Percentiles rank a stretch among this genome's conserved stretches.
These are phyloP conservation scores for Porites evermanni DNA, from an alignment of 92 coral and sea anemone genomes.

Conservation along the genomic window DNA sequence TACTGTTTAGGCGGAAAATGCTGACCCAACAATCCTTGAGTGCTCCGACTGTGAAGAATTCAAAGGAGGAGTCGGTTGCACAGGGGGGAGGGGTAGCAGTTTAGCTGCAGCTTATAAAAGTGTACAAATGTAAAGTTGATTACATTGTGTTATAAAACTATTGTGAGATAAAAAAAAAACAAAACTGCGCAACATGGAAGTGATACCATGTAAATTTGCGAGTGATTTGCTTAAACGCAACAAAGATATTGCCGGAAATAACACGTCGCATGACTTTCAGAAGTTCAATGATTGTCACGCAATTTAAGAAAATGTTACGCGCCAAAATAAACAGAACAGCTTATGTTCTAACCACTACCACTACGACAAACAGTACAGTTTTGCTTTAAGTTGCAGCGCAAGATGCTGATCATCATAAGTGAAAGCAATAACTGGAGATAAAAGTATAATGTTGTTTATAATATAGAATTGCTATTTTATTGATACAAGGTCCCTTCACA, in stretches of 20 bases:
- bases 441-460: neutral
- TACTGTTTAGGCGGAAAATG: slow-evolving; percentile 84
- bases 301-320: slow-evolving; percentile 1
- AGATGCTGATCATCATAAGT: neutral
- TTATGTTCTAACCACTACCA: neutral
- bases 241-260: neutral
- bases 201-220: neutral
- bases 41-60: slow-evolving; percentile 24
- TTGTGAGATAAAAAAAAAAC: neutral
- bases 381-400: neutral
- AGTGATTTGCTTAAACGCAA: neutral
- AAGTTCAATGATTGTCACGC: neutral
- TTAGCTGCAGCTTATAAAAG: neutral
- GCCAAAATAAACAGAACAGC: no score
- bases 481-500: neutral
- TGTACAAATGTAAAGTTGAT: neutral
- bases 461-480: neutral
- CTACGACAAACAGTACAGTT: neutral
- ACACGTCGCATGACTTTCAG: neutral
- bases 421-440: neutral
- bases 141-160: neutral
- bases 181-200: neutral
- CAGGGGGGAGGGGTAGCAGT: slow-evolving; percentile 27
- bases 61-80: slow-evolving; percentile 27
- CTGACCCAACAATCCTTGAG: slow-evolving; percentile 38